Percentiles rank a stretch among this genome's conserved stretches.
Evolutionary conservation across 2,113 vertebrate species (phyloP).

Genomic region (Hydrochoerus hydrochaeris): DNA sequence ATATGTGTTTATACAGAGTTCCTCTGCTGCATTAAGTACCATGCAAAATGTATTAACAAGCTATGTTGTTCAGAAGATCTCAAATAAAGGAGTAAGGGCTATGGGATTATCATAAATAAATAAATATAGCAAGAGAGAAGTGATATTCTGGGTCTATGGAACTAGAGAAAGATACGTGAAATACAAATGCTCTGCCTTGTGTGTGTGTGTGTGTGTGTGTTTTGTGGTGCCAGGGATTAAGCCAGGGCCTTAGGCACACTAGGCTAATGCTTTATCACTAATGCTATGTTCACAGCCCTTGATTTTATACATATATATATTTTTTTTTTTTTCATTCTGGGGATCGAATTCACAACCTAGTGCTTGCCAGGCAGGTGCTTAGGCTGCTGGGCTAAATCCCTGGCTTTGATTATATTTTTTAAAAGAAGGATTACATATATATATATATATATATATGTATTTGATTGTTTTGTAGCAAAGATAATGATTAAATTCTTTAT

Average conservation of each 20-base stretch:
- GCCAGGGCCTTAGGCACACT: not conserved
- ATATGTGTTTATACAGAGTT: not conserved
- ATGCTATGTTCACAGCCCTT: not conserved
- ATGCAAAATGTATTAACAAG: not conserved
- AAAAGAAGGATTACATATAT: not conserved
- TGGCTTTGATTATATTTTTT: not conserved
- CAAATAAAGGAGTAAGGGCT: constrained; percentile 14
- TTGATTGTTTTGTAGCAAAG: constrained; percentile 36
- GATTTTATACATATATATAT: too few species aligned
- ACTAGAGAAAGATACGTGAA: not conserved
- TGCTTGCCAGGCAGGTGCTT: too few species aligned
- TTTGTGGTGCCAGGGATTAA: not conserved
- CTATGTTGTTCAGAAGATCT: not conserved
- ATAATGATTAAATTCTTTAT: constrained; percentile 1
- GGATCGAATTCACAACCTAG: too few species aligned
- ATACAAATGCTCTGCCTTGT: not conserved
- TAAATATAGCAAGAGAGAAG: not conserved
- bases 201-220: too few species aligned
- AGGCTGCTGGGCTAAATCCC: not conserved
- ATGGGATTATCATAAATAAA: not conserved
- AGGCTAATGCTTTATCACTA: not conserved
- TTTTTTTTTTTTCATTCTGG: too few species aligned
- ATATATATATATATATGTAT: not conserved
- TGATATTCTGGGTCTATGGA: not conserved
- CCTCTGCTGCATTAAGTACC: not conserved